phyloP scores from a whole-genome alignment of 2,888 invertebrate genomes.

The Selenia dentaria region DNA sequence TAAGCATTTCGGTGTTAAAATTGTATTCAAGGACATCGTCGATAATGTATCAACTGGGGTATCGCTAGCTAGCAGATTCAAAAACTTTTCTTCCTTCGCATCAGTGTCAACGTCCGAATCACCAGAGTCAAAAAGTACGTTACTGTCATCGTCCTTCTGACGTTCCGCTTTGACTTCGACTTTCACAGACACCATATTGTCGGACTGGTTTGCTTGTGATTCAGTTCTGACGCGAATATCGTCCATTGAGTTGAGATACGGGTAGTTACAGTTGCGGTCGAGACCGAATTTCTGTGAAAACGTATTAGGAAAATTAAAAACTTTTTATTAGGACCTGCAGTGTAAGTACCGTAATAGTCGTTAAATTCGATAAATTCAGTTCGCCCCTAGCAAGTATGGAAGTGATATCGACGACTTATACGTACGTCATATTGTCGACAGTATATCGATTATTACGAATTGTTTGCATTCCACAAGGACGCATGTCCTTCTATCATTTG shows the following conservation, averaged over 20 bases:
- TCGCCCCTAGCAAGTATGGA: too few relatives aligned
- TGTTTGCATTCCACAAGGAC: too few relatives aligned
- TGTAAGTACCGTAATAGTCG: too few relatives aligned
- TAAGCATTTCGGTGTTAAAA: conserved; percentile 56
- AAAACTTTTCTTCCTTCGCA: background rate
- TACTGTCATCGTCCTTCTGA: conserved; percentile 42
- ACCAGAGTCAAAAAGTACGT: conserved; percentile 62
- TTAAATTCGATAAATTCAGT: too few relatives aligned
- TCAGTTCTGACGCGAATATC: conserved; percentile 46
- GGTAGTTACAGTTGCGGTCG: conserved; percentile 54
- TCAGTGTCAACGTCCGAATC: conserved; percentile 26
- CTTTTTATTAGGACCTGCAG: too few relatives aligned
- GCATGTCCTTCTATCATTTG: too few relatives aligned
- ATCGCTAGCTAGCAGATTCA: conserved; percentile 1
- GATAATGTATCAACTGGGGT: conserved; percentile 43
- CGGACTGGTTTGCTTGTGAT: conserved; percentile 27
- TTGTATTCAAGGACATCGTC: conserved; percentile 51
- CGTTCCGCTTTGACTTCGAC: conserved; percentile 49
- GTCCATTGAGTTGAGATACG: conserved; percentile 45
- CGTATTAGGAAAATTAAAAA: too few relatives aligned
- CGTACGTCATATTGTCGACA: too few relatives aligned
- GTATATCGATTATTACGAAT: too few relatives aligned
- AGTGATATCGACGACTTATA: too few relatives aligned
- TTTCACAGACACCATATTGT: conserved; percentile 59
- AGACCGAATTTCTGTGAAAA: conserved; percentile 60